Evolutionary conservation across 2,797 vertebrate genomes (phyloP), one percentile per base, ranked within the genome.

Genomic region (Acanthiza pusilla): DNA sequence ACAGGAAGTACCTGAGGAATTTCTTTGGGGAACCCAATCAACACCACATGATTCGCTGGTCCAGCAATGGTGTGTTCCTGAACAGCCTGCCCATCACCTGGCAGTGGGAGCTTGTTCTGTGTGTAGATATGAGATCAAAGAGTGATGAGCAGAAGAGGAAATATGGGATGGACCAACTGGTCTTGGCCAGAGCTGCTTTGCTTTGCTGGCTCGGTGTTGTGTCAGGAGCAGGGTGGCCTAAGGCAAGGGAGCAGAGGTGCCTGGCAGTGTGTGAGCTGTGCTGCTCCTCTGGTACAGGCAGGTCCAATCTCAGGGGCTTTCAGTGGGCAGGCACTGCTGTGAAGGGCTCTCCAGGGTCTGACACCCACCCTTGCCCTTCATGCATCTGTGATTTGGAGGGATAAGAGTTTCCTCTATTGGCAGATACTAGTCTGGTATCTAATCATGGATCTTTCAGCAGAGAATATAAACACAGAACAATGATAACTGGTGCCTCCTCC

Each of bases 31-130:
- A 73, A 53, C 43, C 12, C 2, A 29, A 3, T 40, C 17, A n/a
- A 3, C 11, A 2, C 21, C 19, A 5, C 18, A 6, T 4, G 45
- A 32, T 21, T 50, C 2, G 0, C 26, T 53, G 66, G 53, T 75
- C 43, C 66, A 83, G 73, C 26, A 48, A 2, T 51, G 50, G 11
- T 36, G 65, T 78, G 62, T 43, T 91, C 81, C 50, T 63, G 32
- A 60, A 5, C 53, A 45, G 54, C 30, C 48, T 40, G 34, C 82
- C 70, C 4, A 1, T 45, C 34, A 58, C 61, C 30, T 66, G 7
- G n/a, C 45, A 50, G 0, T 53, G 61, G 5, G 38, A 38, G 50
- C 5, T 53, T 62, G 50, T 67, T 70, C 13, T 8, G 0, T 9
- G 8, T 22, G 29, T 61, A 71, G 57, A 5, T 42, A 38, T 0